Percentiles rank a stretch among this genome's conserved stretches.
Conservation (phyloP, 2,888 invertebrate species). For the Drosophila lutescens region DNA sequence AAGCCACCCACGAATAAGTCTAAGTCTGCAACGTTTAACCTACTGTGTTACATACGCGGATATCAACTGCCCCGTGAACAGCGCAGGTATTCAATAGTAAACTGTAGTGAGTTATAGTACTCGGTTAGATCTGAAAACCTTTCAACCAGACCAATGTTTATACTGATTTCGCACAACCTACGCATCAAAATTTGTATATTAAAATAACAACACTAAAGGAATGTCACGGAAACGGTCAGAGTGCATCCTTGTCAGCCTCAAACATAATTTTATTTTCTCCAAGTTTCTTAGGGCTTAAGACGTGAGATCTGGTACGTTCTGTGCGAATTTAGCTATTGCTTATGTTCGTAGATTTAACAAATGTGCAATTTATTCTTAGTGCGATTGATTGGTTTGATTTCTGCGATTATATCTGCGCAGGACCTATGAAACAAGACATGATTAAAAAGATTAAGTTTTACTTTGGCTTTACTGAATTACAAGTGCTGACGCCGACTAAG, state of each 20-base stretch:
- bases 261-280: background rate
- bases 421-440: background rate
- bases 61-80: constrained; percentile 1
- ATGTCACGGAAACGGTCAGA: background rate
- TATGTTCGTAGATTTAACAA: background rate
- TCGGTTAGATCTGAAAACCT: background rate
- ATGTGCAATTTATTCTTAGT: background rate
- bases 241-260: background rate
- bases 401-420: too few relatives aligned
- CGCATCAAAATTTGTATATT: constrained; percentile 10
- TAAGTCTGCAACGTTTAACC: constrained; percentile 19
- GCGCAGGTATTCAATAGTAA: constrained; percentile 3
- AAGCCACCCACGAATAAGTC: constrained; percentile 27
- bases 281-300: background rate
- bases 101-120: constrained; percentile 3
- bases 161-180: constrained; percentile 6
- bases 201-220: background rate
- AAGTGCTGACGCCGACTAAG: constrained; percentile 6
- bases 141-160: constrained; percentile 31
- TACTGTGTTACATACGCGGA: constrained; percentile 19
- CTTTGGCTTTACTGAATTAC: background rate
- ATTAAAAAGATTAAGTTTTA: background rate
- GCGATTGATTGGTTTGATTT: background rate
- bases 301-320: constrained; percentile 1
- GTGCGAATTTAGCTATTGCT: constrained; percentile 8